Conservation (phyloP, 2,888 invertebrate genomes). For the Philonicus albiceps region DNA sequence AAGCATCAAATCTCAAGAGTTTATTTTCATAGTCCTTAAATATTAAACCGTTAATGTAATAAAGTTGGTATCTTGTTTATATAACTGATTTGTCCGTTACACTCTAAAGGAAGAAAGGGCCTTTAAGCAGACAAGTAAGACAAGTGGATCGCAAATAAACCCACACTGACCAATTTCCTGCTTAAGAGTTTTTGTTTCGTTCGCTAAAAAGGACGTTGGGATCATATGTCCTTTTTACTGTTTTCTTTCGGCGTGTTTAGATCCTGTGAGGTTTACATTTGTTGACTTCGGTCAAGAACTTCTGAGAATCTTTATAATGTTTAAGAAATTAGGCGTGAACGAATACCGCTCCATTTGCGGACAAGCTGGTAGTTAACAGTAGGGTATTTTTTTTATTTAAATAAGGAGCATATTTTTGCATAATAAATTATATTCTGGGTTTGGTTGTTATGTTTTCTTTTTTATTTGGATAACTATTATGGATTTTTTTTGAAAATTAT, state of each 20-base stretch:
- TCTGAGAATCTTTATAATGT: neutral
- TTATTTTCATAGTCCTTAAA: neutral
- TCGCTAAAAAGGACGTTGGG: neutral
- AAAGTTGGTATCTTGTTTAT: neutral
- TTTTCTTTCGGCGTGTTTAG: constrained; percentile 6
- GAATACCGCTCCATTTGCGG: neutral
- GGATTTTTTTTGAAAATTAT: too few species aligned
- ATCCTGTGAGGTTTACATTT: neutral
- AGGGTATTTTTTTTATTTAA: neutral
- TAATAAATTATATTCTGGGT: neutral
- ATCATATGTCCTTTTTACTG: constrained; percentile 18
- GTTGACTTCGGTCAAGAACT: neutral
- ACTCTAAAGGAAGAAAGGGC: neutral
- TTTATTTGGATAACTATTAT: neutral
- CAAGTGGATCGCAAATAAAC: neutral
- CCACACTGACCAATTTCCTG: neutral
- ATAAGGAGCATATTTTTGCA: neutral
- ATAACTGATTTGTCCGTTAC: neutral
- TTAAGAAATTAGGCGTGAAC: neutral
- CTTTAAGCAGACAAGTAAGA: neutral
- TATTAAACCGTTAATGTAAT: neutral
- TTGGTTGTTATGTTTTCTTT: neutral
- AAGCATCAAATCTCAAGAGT: neutral
- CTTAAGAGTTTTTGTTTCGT: neutral
- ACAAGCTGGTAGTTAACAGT: neutral